Percentiles rank a stretch among this genome's conserved stretches.
These are phyloP conservation scores for Pygocentrus nattereri DNA, from an alignment of 2,797 vertebrate genomes.

Conservation along the genomic window DNA sequence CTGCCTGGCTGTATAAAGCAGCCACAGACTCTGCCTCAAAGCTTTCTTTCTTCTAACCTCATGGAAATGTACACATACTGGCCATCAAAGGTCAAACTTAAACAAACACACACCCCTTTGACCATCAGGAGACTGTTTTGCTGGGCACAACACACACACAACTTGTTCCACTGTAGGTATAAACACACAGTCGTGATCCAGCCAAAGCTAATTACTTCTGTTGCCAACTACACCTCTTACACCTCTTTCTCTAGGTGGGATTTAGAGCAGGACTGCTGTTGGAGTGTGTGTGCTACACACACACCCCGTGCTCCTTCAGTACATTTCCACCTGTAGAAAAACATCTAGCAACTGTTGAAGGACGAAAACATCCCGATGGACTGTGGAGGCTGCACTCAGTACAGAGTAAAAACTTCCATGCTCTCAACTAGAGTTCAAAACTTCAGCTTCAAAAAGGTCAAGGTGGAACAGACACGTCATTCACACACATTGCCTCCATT, in stretches of 20 bases:
- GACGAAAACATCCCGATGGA: neutral
- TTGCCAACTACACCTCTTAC: conserved; percentile 50
- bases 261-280: conserved; percentile 42
- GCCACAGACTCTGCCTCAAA: conserved; percentile 43
- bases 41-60: conserved; percentile 45
- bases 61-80: conserved; percentile 35
- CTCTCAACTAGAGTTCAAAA: neutral
- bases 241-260: conserved; percentile 35
- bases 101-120: conserved; percentile 1
- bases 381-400: neutral
- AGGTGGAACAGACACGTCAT: conserved; percentile 12
- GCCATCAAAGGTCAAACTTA: conserved; percentile 35
- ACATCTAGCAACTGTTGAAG: neutral
- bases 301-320: conserved; percentile 18
- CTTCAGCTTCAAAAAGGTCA: conserved; percentile 10
- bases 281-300: neutral
- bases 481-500: neutral
- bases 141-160: conserved; percentile 25
- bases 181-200: conserved; percentile 31
- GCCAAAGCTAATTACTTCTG: conserved; percentile 46
- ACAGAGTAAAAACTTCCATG: conserved; percentile 17
- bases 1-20: neutral
- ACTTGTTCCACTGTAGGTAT: conserved; percentile 22
- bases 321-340: conserved; percentile 52
- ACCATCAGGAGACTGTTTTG: conserved; percentile 14